Evolutionary conservation across 2,888 invertebrate species (phyloP).

Genomic region (Pterobdella sp.): DNA sequence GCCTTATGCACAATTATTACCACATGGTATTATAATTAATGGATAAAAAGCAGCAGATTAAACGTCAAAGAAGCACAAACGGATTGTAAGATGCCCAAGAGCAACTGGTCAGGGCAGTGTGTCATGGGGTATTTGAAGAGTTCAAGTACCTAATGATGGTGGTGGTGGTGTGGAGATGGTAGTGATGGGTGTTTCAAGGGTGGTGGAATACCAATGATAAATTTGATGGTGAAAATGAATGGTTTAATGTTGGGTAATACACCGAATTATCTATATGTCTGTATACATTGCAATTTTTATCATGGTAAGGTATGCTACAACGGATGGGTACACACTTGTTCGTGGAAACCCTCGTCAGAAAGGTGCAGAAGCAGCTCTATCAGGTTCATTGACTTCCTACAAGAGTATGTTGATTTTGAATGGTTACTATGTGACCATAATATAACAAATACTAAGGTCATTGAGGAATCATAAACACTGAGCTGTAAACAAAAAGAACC

Average conservation of each 20-base stretch:
- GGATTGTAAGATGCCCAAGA: constrained; percentile 79
- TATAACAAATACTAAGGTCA: too few species aligned
- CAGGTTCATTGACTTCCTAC: constrained; percentile 73
- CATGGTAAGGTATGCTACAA: neutral
- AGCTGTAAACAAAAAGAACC: too few species aligned
- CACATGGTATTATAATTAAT: too few species aligned
- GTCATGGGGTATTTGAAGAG: constrained; percentile 82
- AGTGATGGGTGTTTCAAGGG: neutral
- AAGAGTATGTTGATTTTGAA: constrained; percentile 11
- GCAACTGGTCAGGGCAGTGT: constrained; percentile 86
- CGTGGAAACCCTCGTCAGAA: constrained; percentile 76
- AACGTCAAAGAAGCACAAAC: too few species aligned
- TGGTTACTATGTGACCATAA: too few species aligned
- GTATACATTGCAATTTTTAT: too few species aligned
- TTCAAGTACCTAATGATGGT: constrained; percentile 62
- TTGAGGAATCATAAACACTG: too few species aligned
- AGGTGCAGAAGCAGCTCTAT: constrained; percentile 78
- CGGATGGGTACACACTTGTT: neutral
- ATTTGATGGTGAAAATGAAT: neutral
- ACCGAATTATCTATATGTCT: too few species aligned
- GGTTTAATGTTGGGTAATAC: too few species aligned
- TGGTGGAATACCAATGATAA: neutral
- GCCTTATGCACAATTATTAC: too few species aligned
- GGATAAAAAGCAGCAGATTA: too few species aligned
- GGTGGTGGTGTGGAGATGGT: constrained; percentile 47